phyloP scores from a whole-genome alignment of 1,140 invertebrate genomes.

The Drosophila seguyi region DNA sequence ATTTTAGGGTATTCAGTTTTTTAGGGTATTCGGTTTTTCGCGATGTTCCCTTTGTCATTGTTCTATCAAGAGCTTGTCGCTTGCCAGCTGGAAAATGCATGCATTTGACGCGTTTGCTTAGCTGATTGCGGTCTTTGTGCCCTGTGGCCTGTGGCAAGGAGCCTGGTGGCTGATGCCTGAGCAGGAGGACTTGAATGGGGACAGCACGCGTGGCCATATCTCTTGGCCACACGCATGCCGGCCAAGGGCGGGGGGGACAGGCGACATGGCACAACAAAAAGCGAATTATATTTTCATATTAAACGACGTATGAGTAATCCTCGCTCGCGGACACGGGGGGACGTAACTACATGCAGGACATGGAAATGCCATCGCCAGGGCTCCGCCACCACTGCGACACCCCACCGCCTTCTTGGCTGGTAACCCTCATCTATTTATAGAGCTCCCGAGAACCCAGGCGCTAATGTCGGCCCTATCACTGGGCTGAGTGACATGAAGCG shows the following conservation, averaged over 20 bases:
- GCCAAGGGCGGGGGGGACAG: constrained; percentile 13
- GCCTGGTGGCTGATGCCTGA: constrained; percentile 3
- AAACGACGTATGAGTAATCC: constrained; percentile 59
- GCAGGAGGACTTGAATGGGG: neutral
- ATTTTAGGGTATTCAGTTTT: too few species aligned
- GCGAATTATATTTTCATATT: constrained; percentile 77
- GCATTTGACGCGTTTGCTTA: constrained; percentile 57
- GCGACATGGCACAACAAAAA: constrained; percentile 51
- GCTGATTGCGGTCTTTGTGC: constrained; percentile 53
- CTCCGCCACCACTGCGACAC: constrained; percentile 8
- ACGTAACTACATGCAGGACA: constrained; percentile 17
- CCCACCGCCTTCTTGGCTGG: neutral
- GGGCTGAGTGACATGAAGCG: constrained; percentile 34
- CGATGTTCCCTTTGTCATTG: constrained; percentile 1
- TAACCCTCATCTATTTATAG: constrained; percentile 49
- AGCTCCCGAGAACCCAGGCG: constrained; percentile 32
- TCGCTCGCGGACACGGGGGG: neutral
- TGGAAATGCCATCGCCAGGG: constrained; percentile 46
- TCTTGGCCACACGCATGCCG: constrained; percentile 52
- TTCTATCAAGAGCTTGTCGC: constrained; percentile 32
- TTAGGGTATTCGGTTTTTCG: neutral
- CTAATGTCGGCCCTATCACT: constrained; percentile 48
- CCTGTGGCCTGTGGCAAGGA: constrained; percentile 16
- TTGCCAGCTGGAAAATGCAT: constrained; percentile 26
- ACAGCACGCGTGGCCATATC: constrained; percentile 45